Evolutionary conservation across 2,888 invertebrate genomes (phyloP).

Genomic region (Hartigia nigra): DNA sequence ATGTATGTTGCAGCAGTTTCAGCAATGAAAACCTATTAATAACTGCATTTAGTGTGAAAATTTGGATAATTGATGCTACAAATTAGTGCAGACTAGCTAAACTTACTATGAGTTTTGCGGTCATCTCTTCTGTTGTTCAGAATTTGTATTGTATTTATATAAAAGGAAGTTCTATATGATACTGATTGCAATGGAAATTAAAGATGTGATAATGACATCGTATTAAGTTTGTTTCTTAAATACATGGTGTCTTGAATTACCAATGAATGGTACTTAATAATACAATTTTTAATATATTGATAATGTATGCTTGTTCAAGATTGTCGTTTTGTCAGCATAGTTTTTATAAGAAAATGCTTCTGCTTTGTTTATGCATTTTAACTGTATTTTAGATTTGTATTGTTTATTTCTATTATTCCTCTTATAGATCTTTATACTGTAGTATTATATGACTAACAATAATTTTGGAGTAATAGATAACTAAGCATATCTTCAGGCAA

Average conservation of each 20-base stretch:
- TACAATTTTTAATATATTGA: background rate
- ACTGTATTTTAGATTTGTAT: background rate
- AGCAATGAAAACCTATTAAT: background rate
- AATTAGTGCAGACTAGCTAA: background rate
- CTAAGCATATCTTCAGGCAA: background rate
- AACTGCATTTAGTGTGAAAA: background rate
- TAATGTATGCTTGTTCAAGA: background rate
- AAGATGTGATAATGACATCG: background rate
- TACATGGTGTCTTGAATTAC: background rate
- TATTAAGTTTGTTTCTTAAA: background rate
- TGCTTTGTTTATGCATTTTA: background rate
- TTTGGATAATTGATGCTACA: background rate
- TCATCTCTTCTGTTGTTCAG: background rate
- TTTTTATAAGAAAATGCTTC: background rate
- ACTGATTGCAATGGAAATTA: background rate
- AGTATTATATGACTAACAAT: background rate
- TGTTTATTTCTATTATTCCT: background rate
- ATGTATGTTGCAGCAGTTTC: background rate
- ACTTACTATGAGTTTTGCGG: background rate
- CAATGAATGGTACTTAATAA: background rate
- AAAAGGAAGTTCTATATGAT: background rate
- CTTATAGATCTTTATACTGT: background rate
- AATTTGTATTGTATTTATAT: background rate
- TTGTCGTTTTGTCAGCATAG: background rate
- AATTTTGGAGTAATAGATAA: slow-evolving; percentile 12